phyloP scores from a whole-genome alignment of 2,797 vertebrate genomes.

The Margarornis squamiger region DNA sequence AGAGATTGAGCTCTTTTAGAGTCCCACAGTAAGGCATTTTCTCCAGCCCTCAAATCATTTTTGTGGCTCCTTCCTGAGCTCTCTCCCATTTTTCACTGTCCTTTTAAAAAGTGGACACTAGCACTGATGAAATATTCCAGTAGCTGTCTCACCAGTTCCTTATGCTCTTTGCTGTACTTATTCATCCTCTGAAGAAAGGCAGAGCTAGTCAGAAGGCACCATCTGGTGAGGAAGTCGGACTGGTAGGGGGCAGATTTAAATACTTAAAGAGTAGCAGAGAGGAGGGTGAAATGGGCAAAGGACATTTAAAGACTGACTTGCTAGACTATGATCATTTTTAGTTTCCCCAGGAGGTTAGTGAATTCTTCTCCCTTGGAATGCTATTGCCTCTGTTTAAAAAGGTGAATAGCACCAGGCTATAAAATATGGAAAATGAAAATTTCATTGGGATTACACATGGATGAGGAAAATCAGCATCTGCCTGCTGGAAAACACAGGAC shows the following conservation, averaged over 20 bases:
- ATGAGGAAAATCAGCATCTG: slow-evolving; percentile 59
- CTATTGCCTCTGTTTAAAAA: slow-evolving; percentile 59
- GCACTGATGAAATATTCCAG: slow-evolving; percentile 53
- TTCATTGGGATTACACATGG: slow-evolving; percentile 60
- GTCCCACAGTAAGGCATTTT: slow-evolving; percentile 29
- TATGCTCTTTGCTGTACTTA: slow-evolving; percentile 28
- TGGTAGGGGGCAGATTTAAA: slow-evolving; percentile 68
- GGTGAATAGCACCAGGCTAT: slow-evolving; percentile 54
- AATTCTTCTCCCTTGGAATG: slow-evolving; percentile 56
- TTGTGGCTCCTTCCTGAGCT: slow-evolving; percentile 14
- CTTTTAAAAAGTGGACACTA: slow-evolving; percentile 55
- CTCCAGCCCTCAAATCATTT: slow-evolving; percentile 45
- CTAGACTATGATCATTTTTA: slow-evolving; percentile 62
- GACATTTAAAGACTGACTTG: slow-evolving; percentile 59
- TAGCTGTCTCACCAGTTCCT: slow-evolving; percentile 49
- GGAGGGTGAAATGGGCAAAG: slow-evolving; percentile 54
- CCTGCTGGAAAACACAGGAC: slow-evolving; percentile 41
- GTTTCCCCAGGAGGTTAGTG: slow-evolving; percentile 64
- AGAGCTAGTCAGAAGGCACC: slow-evolving; percentile 62
- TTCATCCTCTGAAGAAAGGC: slow-evolving; percentile 58
- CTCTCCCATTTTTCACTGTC: slow-evolving; percentile 44
- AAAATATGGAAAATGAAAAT: slow-evolving; percentile 64
- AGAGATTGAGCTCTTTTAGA: slow-evolving; percentile 51
- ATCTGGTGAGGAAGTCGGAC: slow-evolving; percentile 63
- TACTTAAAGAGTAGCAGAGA: slow-evolving; percentile 62